A percentile compares a stretch with the other conserved stretches of the same genome.
phyloP scores from a whole-genome alignment of 2,888 invertebrate genomes.

The Synergus umbraculus region DNA sequence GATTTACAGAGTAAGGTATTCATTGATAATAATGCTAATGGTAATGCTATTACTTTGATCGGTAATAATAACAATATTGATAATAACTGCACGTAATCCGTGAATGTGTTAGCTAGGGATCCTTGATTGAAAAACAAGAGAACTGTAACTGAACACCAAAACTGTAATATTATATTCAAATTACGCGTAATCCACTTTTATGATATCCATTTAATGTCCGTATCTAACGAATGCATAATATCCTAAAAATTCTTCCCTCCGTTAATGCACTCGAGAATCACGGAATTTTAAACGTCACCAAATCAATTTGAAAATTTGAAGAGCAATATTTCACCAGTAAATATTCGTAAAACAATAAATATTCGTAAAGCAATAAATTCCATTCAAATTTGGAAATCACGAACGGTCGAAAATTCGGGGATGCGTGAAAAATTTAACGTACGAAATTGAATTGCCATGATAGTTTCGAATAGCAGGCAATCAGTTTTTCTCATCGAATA shows the following conservation, averaged over 20 bases:
- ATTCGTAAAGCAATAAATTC: slow-evolving; percentile 1
- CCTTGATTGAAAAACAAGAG: slow-evolving; percentile 58
- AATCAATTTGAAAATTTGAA: neutral
- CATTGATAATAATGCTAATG: slow-evolving; percentile 34
- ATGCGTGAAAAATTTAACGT: slow-evolving; percentile 12
- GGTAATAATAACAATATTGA: slow-evolving; percentile 35
- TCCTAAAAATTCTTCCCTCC: neutral
- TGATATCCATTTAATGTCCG: slow-evolving; percentile 48
- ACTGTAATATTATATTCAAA: slow-evolving; percentile 68
- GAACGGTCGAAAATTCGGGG: neutral
- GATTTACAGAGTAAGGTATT: slow-evolving; percentile 34
- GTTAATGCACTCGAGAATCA: neutral
- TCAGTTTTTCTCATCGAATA: slow-evolving; percentile 16
- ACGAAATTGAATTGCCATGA: slow-evolving; percentile 15
- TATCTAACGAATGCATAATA: slow-evolving; percentile 27
- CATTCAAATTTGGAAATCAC: neutral
- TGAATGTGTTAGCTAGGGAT: slow-evolving; percentile 58
- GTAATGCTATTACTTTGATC: slow-evolving; percentile 15
- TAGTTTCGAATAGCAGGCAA: slow-evolving; percentile 10
- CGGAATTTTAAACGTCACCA: neutral
- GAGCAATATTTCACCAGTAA: neutral
- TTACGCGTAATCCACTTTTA: slow-evolving; percentile 49
- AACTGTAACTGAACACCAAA: slow-evolving; percentile 77
- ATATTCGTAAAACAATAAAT: neutral
- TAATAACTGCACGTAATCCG: slow-evolving; percentile 55